Conservation (phyloP, 2,113 vertebrate species). For the Arothron firmamentum region DNA sequence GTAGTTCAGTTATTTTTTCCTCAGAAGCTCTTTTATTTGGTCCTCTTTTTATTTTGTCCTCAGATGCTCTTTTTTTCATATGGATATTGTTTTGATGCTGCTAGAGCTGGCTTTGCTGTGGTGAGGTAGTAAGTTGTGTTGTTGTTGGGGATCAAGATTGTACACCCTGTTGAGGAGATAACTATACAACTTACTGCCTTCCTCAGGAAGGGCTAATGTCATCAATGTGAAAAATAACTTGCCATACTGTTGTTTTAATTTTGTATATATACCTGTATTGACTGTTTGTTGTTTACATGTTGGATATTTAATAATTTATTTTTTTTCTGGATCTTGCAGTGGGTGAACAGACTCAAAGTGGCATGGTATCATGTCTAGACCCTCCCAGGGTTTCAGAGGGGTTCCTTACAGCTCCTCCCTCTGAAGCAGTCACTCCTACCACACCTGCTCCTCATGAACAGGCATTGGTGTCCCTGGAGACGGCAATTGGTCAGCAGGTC, state of each 20-base stretch:
- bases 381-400: slow-evolving; percentile 81
- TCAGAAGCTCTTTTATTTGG: not conserved
- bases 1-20: not conserved
- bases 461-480: slow-evolving; percentile 81
- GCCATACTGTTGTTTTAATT: not conserved
- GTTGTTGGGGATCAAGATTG: slow-evolving; percentile 88
- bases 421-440: slow-evolving; percentile 82
- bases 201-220: slow-evolving; percentile 63
- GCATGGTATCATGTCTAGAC: slow-evolving; percentile 71
- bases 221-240: slow-evolving; percentile 3
- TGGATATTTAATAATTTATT: not conserved
- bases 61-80: not conserved
- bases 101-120: slow-evolving; percentile 62
- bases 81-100: slow-evolving; percentile 4
- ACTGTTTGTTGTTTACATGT: not conserved
- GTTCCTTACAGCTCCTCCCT: slow-evolving; percentile 84
- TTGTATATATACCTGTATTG: not conserved
- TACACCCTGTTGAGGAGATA: slow-evolving; percentile 85
- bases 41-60: not conserved
- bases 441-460: slow-evolving; percentile 78
- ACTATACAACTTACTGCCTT: slow-evolving; percentile 98
- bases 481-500: slow-evolving; percentile 81
- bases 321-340: slow-evolving; percentile 64
- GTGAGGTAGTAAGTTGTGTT: slow-evolving; percentile 98
- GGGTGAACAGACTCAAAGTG: slow-evolving; percentile 73